Evolutionary conservation across 2,113 vertebrate species (phyloP).

Genomic region (Morone saxatilis): DNA sequence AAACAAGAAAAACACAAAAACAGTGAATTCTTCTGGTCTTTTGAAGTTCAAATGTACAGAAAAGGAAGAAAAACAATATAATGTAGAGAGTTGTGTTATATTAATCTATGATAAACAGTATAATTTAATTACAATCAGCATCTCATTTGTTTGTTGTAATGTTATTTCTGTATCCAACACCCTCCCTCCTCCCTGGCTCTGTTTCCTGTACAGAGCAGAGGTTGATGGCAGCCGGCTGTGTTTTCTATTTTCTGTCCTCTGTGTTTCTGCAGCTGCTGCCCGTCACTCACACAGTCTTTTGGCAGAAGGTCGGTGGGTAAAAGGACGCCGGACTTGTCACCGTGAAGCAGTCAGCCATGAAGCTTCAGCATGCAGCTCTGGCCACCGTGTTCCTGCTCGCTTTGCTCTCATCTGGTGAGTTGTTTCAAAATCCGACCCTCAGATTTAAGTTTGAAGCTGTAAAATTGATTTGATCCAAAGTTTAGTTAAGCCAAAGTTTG

Average conservation of each 20-base stretch:
- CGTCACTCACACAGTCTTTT: slow-evolving; percentile 5
- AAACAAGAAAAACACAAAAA: too few relatives aligned
- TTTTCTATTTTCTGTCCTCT: slow-evolving; percentile 69
- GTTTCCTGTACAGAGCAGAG: slow-evolving; percentile 17
- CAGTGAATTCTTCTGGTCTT: too few relatives aligned
- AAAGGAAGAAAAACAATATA: too few relatives aligned
- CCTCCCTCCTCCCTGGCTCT: not conserved
- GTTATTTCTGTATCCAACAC: not conserved
- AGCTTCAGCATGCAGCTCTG: slow-evolving; percentile 14
- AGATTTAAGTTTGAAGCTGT: not conserved
- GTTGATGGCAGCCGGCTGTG: not conserved
- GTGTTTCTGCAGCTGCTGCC: slow-evolving; percentile 68
- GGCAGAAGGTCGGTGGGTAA: slow-evolving; percentile 28
- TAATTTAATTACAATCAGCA: too few relatives aligned
- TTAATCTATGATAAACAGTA: too few relatives aligned
- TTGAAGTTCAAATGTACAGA: too few relatives aligned
- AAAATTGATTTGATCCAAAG: not conserved
- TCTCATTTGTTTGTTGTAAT: not conserved
- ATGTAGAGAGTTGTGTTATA: too few relatives aligned
- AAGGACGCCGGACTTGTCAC: not conserved
- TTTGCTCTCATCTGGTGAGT: slow-evolving; percentile 64
- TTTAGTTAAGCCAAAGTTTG: not conserved
- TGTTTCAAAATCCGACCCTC: not conserved
- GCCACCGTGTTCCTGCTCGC: slow-evolving; percentile 39
- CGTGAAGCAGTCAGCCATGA: slow-evolving; percentile 51